Percentiles rank a stretch among this genome's conserved stretches.
phyloP scores from a whole-genome alignment of 2,797 vertebrate genomes.

The Clarias platycephalus region DNA sequence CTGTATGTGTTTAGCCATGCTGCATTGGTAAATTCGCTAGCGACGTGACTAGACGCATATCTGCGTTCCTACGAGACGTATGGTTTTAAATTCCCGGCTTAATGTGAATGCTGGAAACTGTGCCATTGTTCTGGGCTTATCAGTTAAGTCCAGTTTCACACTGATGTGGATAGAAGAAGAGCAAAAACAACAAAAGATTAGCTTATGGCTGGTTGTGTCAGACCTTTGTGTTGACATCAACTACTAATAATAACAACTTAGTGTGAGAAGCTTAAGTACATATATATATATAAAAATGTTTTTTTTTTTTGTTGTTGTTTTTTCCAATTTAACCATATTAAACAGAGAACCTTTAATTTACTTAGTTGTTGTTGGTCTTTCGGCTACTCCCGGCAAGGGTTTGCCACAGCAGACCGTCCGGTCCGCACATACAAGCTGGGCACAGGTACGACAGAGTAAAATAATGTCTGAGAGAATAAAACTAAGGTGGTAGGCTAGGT shows the following conservation, averaged over 20 bases:
- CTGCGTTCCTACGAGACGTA: conserved; percentile 45
- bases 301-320: not conserved
- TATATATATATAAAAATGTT: not conserved
- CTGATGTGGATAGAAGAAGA: not conserved
- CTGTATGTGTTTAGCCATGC: not conserved
- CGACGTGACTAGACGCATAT: conserved; percentile 70
- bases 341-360: no score
- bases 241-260: not conserved
- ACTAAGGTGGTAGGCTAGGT: not conserved
- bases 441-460: not conserved
- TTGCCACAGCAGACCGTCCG: no score
- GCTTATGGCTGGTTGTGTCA: not conserved
- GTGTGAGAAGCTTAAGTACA: not conserved
- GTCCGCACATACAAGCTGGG: not conserved
- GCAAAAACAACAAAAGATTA: not conserved
- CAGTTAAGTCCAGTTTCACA: not conserved
- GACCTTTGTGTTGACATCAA: not conserved
- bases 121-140: not conserved
- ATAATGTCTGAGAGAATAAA: not conserved
- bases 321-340: not conserved
- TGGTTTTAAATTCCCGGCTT: conserved; percentile 48
- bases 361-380: no score
- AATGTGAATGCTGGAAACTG: conserved; percentile 7
- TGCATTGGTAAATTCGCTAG: conserved; percentile 61
- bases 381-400: no score